Conservation (phyloP, 2,797 vertebrate genomes). For the Eulemur albifrons region DNA sequence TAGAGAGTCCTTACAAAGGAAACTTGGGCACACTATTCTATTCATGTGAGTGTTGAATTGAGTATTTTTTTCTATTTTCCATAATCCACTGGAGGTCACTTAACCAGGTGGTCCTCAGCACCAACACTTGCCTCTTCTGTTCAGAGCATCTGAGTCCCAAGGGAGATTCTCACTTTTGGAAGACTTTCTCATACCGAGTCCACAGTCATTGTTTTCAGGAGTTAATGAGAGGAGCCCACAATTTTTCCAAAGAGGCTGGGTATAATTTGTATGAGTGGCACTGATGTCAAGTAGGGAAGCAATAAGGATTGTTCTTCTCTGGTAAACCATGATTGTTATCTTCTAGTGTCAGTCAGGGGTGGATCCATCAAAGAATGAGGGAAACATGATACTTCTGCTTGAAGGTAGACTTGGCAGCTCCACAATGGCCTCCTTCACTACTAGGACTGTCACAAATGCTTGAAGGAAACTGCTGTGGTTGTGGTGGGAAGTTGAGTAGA, state of each 20-base stretch:
- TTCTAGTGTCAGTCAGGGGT: neutral
- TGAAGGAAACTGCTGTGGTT: neutral
- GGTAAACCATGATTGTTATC: neutral
- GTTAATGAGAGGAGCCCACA: constrained; percentile 62
- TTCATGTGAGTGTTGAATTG: neutral
- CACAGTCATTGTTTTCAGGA: constrained; percentile 54
- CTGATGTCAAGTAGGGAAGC: neutral
- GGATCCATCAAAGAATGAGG: neutral
- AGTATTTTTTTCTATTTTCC: constrained; percentile 21
- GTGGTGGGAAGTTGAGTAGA: neutral
- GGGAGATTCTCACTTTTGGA: constrained; percentile 51
- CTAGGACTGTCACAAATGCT: neutral
- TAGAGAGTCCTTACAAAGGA: neutral
- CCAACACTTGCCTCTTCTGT: constrained; percentile 21
- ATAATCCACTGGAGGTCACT: neutral
- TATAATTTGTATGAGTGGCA: constrained; percentile 36
- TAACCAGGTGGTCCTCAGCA: constrained; percentile 36
- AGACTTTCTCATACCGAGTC: constrained; percentile 44
- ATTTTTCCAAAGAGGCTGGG: constrained; percentile 31
- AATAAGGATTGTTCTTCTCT: neutral
- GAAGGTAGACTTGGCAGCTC: neutral
- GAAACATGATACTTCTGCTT: neutral
- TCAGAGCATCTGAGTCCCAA: constrained; percentile 32
- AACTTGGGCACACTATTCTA: neutral
- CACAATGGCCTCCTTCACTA: neutral